A percentile compares a stretch with the other conserved stretches of the same genome.
Conservation (phyloP, 2,888 invertebrate species). For the Nebria brevicollis region DNA sequence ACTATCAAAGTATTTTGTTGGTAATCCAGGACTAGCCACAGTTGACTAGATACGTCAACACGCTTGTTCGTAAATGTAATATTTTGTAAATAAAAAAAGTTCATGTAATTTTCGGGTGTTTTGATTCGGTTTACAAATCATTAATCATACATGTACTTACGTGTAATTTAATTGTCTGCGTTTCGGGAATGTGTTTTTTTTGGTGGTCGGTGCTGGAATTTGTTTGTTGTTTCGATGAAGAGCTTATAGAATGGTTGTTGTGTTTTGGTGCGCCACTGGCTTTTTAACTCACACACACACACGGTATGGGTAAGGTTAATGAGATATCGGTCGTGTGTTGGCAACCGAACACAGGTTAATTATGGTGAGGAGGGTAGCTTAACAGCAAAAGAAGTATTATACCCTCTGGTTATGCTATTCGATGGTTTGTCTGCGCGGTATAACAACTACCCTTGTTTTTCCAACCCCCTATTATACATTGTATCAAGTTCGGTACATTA, state of each 20-base stretch:
- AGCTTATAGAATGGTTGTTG: not conserved
- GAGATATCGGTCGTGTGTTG: conserved; percentile 55
- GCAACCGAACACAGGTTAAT: conserved; percentile 1
- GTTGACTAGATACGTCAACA: too few species aligned
- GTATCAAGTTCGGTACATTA: not conserved
- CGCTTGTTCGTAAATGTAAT: too few species aligned
- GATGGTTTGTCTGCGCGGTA: not conserved
- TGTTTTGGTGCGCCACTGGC: not conserved
- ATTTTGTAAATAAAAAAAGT: too few species aligned
- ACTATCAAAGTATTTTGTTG: too few species aligned
- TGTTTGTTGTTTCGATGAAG: too few species aligned
- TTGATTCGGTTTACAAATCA: too few species aligned
- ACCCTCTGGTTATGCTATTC: not conserved
- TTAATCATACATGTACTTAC: too few species aligned
- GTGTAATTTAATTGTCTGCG: too few species aligned
- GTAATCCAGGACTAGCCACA: too few species aligned
- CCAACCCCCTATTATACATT: not conserved
- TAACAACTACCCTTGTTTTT: not conserved
- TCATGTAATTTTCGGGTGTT: too few species aligned
- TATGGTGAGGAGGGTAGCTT: not conserved
- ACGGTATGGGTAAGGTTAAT: conserved; percentile 55
- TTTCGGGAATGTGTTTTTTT: too few species aligned
- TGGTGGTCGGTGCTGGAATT: too few species aligned
- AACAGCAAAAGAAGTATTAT: not conserved
- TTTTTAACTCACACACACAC: not conserved